Percentiles rank a stretch among this genome's conserved stretches.
Conservation (phyloP, 1,140 invertebrate species). For the Palaemon carinicauda region DNA sequence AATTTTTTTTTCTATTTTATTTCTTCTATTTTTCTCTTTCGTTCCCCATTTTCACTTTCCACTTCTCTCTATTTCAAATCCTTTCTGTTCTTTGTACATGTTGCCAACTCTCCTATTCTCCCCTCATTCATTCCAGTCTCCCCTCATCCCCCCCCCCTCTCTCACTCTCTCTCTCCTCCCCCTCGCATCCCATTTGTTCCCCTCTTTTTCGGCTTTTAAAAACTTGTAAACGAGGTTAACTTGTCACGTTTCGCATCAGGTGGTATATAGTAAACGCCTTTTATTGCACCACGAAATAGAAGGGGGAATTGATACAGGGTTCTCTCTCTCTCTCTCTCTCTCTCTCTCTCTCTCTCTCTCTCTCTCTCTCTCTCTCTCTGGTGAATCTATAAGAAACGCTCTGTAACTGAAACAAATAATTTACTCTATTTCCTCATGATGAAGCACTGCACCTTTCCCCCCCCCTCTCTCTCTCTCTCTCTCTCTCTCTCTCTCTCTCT, state of each 20-base stretch:
- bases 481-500: too few relatives aligned
- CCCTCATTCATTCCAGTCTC: neutral
- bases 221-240: conserved; percentile 18
- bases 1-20: too few relatives aligned
- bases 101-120: neutral
- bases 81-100: neutral
- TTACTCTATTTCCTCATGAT: too few relatives aligned
- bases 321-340: neutral
- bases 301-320: neutral
- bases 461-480: too few relatives aligned
- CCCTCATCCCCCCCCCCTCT: neutral
- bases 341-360: neutral
- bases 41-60: too few relatives aligned
- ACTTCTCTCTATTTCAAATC: neutral
- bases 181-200: neutral
- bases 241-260: conserved; percentile 7
- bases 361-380: neutral
- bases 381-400: too few relatives aligned
- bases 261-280: neutral
- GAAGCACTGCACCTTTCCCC: too few relatives aligned
- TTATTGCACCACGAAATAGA: neutral
- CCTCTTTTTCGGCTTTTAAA: neutral
- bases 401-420: too few relatives aligned
- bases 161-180: neutral
- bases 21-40: too few relatives aligned